phyloP scores from a whole-genome alignment of 1,140 invertebrate genomes.

The Pantala flavescens region DNA sequence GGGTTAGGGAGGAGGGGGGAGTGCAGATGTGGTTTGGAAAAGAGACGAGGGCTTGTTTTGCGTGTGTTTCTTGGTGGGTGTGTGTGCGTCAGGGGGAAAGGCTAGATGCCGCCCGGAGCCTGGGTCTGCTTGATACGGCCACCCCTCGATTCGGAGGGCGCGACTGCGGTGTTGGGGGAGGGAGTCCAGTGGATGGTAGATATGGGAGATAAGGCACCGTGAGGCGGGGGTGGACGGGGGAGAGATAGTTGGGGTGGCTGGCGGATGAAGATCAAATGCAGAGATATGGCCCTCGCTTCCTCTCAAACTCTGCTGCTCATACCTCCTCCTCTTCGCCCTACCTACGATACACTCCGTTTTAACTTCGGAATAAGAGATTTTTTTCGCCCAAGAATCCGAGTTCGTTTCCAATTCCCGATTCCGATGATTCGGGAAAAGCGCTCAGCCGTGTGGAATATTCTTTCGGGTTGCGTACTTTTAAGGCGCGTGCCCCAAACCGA shows the following conservation, averaged over 20 bases:
- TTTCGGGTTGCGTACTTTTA: too few species aligned
- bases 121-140: not conserved
- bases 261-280: not conserved
- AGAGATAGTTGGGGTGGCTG: not conserved
- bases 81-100: not conserved
- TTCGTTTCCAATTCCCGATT: too few species aligned
- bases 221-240: not conserved
- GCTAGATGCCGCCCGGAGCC: slow-evolving; percentile 4
- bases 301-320: not conserved
- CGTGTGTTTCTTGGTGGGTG: not conserved
- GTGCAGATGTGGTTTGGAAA: too few species aligned
- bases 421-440: too few species aligned
- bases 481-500: too few species aligned
- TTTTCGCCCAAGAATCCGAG: too few species aligned
- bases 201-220: not conserved
- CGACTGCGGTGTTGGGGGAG: not conserved
- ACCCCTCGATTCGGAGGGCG: not conserved
- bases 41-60: too few species aligned
- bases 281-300: not conserved
- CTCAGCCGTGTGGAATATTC: too few species aligned
- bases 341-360: too few species aligned
- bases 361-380: too few species aligned
- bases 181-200: not conserved
- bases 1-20: too few species aligned
- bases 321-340: not conserved